Evolutionary conservation across 2,797 vertebrate genomes (phyloP).

Genomic region (Phyllotis vaccarum): DNA sequence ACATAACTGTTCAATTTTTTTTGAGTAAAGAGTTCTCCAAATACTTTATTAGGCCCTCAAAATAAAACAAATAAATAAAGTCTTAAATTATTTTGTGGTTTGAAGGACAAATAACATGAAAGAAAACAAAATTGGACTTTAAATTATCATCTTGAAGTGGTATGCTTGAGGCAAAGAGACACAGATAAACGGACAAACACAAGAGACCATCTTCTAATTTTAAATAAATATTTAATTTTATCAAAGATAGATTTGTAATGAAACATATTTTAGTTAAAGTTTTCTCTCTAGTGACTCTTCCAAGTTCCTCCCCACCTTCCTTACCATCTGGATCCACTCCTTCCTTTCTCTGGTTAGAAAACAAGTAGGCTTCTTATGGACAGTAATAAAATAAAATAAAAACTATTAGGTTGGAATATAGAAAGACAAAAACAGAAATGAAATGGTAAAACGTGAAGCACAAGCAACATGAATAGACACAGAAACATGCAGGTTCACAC

Average conservation of each 20-base stretch:
- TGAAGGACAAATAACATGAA: slow-evolving; percentile 13
- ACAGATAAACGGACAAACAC: slow-evolving; percentile 8
- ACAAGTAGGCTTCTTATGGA: neutral
- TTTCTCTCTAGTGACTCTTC: too few relatives aligned
- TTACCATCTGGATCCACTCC: neutral
- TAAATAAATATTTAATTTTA: neutral
- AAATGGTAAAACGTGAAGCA: neutral
- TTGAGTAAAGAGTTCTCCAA: neutral
- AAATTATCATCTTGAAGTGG: slow-evolving; percentile 13
- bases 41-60: slow-evolving; percentile 22
- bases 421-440: neutral
- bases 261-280: neutral
- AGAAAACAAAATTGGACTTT: slow-evolving; percentile 15
- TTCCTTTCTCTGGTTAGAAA: neutral
- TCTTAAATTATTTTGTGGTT: neutral
- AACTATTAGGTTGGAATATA: neutral
- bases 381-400: neutral
- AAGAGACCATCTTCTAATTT: slow-evolving; percentile 8
- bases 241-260: neutral
- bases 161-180: neutral
- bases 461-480: neutral
- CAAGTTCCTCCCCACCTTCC: neutral
- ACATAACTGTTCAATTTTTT: slow-evolving; percentile 48
- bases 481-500: neutral
- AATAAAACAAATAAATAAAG: slow-evolving; percentile 22